phyloP scores from a whole-genome alignment of 2,888 invertebrate genomes.

The Stenotaenia linearis region DNA sequence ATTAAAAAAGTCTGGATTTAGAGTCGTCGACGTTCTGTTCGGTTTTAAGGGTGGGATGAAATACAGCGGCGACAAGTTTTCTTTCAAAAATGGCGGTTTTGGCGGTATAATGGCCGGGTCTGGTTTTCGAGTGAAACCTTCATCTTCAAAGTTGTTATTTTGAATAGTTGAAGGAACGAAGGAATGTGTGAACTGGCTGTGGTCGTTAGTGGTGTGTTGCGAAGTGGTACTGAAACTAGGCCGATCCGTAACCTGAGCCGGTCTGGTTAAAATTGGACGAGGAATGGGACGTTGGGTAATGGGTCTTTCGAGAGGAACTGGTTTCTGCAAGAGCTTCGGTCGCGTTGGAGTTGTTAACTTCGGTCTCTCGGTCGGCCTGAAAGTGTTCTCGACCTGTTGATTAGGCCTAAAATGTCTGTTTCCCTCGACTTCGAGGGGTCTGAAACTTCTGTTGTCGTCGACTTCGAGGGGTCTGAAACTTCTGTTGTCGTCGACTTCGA shows the following conservation, averaged over 20 bases:
- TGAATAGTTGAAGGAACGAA: not conserved
- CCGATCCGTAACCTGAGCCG: not conserved
- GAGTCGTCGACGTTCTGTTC: not conserved
- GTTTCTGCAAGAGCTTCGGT: not conserved
- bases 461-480: not conserved
- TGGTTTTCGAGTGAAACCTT: constrained; percentile 27
- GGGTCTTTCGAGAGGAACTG: not conserved
- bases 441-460: not conserved
- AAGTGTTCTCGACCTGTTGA: not conserved
- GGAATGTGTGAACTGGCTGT: not conserved
- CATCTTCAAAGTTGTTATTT: not conserved
- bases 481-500: not conserved
- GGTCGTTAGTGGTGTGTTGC: not conserved
- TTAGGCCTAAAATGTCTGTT: not conserved
- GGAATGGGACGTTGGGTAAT: not conserved
- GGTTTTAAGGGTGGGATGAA: not conserved
- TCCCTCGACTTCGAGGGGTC: not conserved
- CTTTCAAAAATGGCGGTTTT: not conserved
- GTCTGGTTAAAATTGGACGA: not conserved
- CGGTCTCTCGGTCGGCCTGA: not conserved
- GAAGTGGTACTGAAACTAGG: not conserved
- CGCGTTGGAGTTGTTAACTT: not conserved
- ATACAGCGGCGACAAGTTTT: constrained; percentile 2
- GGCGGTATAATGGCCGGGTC: constrained; percentile 30
- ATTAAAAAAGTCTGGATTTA: not conserved